Evolutionary conservation across 2,888 invertebrate species (phyloP), one percentile per base, ranked within the genome.

Genomic region (Labia minor): DNA sequence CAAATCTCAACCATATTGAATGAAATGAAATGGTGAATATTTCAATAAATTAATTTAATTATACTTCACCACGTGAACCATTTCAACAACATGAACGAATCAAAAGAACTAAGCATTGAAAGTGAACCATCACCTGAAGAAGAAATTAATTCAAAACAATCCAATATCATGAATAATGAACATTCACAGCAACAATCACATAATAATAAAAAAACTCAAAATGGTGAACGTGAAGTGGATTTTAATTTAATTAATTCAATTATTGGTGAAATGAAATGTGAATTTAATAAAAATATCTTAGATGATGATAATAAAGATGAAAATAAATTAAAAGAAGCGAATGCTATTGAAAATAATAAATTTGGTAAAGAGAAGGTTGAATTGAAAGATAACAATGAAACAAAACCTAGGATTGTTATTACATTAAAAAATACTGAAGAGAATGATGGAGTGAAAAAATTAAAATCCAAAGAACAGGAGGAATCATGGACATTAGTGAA

Each of bases 391-490:
- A n/a, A 26, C 21, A 66, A 78, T 66, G 80, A 80, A 67, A 78
- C 79, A 0, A 83, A 84, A 73, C 84, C 84, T 1, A 80, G 85
- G 61, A 85, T 85, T 68, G 84, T 85, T 8, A 75, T 85, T 33
- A 85, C 85, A 0, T 83, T 85, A 70, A 79, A 84, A n/a, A 83
- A 85, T 0, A 76, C 76, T 66, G 65, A 63, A 65, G 26, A 63
- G 10, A 6, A 20, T 8, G 26, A 49, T 21, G 61, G 65, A 64
- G 49, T 64, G 63, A 19, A 63, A 65, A 67, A 65, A 62, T 66
- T 70, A 16, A 72, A 65, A 61, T 49, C 21, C 1, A 70, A 68
- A 19, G 69, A 72, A 20, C 20, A 68, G 63, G 69, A 69, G 21
- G 63, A 62, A 67, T 68, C 64, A 64, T 68, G 65, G 70, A 70